phyloP scores from a whole-genome alignment of 2,888 invertebrate species.

The Drosophila cognata region DNA sequence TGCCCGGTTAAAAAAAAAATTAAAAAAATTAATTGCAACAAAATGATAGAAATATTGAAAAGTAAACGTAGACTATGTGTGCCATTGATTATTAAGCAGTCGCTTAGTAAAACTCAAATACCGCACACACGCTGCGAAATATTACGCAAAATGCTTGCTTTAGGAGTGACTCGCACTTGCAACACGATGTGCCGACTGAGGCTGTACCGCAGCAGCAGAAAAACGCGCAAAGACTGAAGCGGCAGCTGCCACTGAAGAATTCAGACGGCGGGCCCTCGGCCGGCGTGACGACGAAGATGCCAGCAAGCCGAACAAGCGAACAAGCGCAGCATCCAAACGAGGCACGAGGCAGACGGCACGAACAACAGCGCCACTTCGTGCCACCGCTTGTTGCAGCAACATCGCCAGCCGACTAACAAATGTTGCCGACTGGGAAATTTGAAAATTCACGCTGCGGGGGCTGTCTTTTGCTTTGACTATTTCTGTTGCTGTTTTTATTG shows the following conservation, averaged over 20 bases:
- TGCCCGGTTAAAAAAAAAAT: conserved; percentile 12
- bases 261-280: conserved; percentile 19
- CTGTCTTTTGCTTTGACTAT: conserved; percentile 47
- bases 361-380: conserved; percentile 29
- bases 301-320: conserved; percentile 14
- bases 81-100: conserved; percentile 13
- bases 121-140: conserved; percentile 37
- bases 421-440: conserved; percentile 65
- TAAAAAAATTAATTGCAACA: conserved; percentile 3
- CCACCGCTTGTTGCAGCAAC: conserved; percentile 65
- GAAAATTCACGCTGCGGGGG: conserved; percentile 57
- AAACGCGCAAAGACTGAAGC: conserved; percentile 84
- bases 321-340: conserved; percentile 35
- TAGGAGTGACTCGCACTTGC: conserved; percentile 25
- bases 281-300: conserved; percentile 3
- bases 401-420: conserved; percentile 46
- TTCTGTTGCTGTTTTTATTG: conserved; percentile 35
- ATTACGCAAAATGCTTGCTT: conserved; percentile 36
- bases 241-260: conserved; percentile 47
- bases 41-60: neutral
- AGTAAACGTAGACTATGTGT: conserved; percentile 1
- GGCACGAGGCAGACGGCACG: conserved; percentile 23
- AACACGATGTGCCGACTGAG: conserved; percentile 34
- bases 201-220: conserved; percentile 78
- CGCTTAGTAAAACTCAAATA: neutral